Percentiles rank a stretch among this genome's conserved stretches.
These are phyloP conservation scores for Gasterosteus nipponicus DNA, from an alignment of 2,113 vertebrate genomes.

Conservation along the genomic window DNA sequence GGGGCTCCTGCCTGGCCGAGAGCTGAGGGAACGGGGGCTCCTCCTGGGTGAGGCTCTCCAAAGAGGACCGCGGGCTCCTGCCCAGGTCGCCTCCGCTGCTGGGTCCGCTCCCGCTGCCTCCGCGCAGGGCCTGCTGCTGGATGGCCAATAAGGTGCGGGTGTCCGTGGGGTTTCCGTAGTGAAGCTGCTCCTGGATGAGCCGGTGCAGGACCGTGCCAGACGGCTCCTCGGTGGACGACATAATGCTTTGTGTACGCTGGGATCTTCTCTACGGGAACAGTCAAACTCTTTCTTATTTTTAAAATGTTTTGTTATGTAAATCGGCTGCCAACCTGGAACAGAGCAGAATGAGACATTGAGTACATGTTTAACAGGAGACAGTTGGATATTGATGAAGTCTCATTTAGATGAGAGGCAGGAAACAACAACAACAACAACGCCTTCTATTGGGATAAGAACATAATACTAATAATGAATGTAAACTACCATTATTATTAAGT, in stretches of 20 bases:
- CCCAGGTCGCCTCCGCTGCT: constrained; percentile 73
- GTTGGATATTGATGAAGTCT: not conserved
- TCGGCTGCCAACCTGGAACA: constrained; percentile 57
- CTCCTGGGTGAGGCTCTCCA: constrained; percentile 92
- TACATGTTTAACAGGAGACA: not conserved
- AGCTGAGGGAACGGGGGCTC: constrained; percentile 90
- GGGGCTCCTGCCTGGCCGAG: constrained; percentile 94
- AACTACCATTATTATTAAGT: no score
- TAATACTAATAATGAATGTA: not conserved
- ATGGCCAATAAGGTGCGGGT: constrained; percentile 95
- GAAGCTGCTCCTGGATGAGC: constrained; percentile 98
- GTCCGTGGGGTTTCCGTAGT: constrained; percentile 97
- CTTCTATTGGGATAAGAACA: not conserved
- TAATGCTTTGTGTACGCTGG: constrained; percentile 34
- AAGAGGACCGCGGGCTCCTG: constrained; percentile 89
- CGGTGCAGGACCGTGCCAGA: constrained; percentile 96
- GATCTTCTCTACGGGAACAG: constrained; percentile 28
- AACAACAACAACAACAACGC: not conserved
- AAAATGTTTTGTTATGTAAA: constrained; percentile 18
- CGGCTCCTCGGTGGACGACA: constrained; percentile 87
- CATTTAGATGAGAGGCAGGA: not conserved
- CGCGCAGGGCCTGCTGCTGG: constrained; percentile 97
- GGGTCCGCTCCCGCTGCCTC: constrained; percentile 79
- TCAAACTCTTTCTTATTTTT: constrained; percentile 12
- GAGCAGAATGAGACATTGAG: constrained; percentile 2